A percentile compares a stretch with the other conserved stretches of the same genome.
Evolutionary conservation across 2,888 invertebrate genomes (phyloP).

Genomic region (Drosophila neonasuta): DNA sequence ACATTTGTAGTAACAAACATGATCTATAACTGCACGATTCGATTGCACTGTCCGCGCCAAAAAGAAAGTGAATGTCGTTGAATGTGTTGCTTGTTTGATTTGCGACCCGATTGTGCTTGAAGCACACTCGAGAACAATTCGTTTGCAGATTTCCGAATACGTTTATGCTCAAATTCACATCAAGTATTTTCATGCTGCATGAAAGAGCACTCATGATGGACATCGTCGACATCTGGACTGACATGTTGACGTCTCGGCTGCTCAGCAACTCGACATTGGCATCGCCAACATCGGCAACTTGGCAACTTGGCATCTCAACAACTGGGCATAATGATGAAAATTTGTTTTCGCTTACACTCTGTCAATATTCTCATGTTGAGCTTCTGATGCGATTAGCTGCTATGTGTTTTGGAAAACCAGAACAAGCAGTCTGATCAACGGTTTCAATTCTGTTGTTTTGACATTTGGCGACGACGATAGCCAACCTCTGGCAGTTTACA

Average conservation of each 20-base stretch:
- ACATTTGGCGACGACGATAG: slow-evolving; percentile 51
- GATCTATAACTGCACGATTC: not conserved
- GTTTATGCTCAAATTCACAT: not conserved
- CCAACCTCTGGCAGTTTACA: slow-evolving; percentile 25
- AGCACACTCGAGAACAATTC: not conserved
- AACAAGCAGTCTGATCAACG: slow-evolving; percentile 22
- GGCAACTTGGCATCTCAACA: slow-evolving; percentile 13
- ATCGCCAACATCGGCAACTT: slow-evolving; percentile 25
- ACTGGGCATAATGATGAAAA: slow-evolving; percentile 45
- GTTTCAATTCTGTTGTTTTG: slow-evolving; percentile 47
- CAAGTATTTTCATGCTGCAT: slow-evolving; percentile 10
- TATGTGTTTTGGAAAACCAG: slow-evolving; percentile 45
- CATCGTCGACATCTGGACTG: slow-evolving; percentile 35
- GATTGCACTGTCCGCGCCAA: not conserved
- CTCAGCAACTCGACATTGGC: slow-evolving; percentile 1
- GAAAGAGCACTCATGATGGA: slow-evolving; percentile 24
- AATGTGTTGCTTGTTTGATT: not conserved
- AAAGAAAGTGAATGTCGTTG: not conserved
- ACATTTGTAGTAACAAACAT: not conserved
- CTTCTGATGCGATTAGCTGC: slow-evolving; percentile 62
- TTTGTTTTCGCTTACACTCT: slow-evolving; percentile 49
- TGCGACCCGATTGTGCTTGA: not conserved
- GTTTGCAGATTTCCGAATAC: not conserved
- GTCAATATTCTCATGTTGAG: slow-evolving; percentile 49
- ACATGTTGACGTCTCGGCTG: slow-evolving; percentile 24